Conservation (phyloP, 2,888 invertebrate species). For the Tridacna gigas region DNA sequence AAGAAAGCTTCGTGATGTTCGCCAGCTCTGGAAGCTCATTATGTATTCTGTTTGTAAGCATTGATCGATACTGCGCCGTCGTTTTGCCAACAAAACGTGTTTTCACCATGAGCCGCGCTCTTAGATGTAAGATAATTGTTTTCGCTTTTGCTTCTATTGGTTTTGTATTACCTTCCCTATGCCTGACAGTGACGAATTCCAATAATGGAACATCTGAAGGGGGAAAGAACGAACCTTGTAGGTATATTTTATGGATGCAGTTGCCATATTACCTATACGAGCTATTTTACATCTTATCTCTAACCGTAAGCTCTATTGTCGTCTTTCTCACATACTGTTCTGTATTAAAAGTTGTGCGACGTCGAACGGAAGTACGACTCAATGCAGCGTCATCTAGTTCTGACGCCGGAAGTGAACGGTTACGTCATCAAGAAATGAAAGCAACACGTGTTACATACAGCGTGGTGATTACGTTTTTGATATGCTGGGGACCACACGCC, state of each 20-base stretch:
- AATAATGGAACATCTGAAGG: constrained; percentile 26
- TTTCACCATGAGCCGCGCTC: constrained; percentile 33
- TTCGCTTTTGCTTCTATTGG: constrained; percentile 39
- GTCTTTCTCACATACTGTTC: constrained; percentile 46
- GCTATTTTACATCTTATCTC: constrained; percentile 44
- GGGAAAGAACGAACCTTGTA: constrained; percentile 40
- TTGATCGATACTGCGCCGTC: constrained; percentile 57
- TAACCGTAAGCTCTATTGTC: constrained; percentile 33
- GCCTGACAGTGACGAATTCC: constrained; percentile 9
- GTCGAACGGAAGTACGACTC: constrained; percentile 30
- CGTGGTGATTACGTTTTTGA: constrained; percentile 53
- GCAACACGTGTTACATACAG: constrained; percentile 56
- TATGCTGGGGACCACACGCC: constrained; percentile 62
- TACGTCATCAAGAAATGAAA: constrained; percentile 43
- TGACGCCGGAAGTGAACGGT: constrained; percentile 22
- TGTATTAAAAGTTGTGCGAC: constrained; percentile 51
- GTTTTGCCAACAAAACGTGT: constrained; percentile 48
- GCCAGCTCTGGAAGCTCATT: constrained; percentile 53
- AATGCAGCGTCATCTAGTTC: constrained; percentile 5
- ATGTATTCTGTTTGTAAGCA: constrained; percentile 51
- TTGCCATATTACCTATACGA: constrained; percentile 57
- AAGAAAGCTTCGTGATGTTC: constrained; percentile 58
- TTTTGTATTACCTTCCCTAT: constrained; percentile 35
- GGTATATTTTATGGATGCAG: constrained; percentile 51
- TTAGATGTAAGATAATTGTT: constrained; percentile 34